Conservation (phyloP, 2,113 vertebrate species). For the Romanogobio albipinnatus region DNA sequence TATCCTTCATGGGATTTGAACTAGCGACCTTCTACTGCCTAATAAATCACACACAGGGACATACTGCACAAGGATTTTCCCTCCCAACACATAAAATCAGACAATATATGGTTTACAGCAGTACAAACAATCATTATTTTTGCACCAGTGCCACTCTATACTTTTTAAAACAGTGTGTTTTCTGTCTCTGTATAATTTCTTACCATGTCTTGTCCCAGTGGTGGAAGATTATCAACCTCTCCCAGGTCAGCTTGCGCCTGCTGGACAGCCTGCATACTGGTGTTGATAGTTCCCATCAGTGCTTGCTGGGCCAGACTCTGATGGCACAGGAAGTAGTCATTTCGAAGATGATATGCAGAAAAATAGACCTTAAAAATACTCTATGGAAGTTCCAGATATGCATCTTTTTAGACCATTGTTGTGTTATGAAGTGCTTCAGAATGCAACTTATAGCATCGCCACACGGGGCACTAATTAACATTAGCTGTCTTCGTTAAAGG, state of each 20-base stretch:
- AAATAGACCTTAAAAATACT: not conserved
- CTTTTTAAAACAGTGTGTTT: not conserved
- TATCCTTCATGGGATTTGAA: slow-evolving; percentile 18
- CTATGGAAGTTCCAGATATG: not conserved
- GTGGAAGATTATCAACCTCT: slow-evolving; percentile 90
- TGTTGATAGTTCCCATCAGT: slow-evolving; percentile 98
- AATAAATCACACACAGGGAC: not conserved
- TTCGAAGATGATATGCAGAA: not conserved
- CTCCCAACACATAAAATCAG: not conserved
- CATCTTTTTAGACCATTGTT: not conserved
- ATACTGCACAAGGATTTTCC: not conserved
- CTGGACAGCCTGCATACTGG: slow-evolving; percentile 96
- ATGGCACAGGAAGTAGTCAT: slow-evolving; percentile 6
- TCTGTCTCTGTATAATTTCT: slow-evolving; percentile 55
- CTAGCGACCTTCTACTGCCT: not conserved
- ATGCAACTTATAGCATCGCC: not conserved
- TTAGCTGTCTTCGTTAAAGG: not conserved
- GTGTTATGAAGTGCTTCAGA: not conserved
- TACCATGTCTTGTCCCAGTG: slow-evolving; percentile 96
- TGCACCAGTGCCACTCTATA: not conserved
- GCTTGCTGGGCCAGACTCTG: slow-evolving; percentile 98
- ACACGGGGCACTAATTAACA: not conserved
- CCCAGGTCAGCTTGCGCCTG: slow-evolving; percentile 92
- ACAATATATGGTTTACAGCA: not conserved
- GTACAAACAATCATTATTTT: not conserved